Base-by-base conservation (phyloP, 2,113 vertebrate species). In the Phrynosoma platyrhinos region DNA sequence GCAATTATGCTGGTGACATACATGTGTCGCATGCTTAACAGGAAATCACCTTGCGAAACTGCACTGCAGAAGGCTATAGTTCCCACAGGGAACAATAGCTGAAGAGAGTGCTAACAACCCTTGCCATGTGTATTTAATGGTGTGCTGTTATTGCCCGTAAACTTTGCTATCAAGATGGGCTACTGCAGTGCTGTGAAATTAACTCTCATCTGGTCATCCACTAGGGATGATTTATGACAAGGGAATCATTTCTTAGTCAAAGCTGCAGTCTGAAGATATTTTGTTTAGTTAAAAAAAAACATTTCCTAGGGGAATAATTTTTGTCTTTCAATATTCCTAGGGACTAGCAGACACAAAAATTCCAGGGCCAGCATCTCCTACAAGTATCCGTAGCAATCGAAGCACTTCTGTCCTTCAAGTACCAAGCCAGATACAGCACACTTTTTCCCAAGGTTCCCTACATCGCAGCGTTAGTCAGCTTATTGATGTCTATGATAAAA, bases 381-480 rank as follows among this genome's bases (percentile, higher is more conserved):
- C 91, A 5, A 98, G 97, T 87, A 96, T 95, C 16, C 92, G 75
- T 20, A 95, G 96, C 21, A 91, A 90, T 86, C 91, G 81, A n/a
- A 95, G 96, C 0, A 77, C 96, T 16, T 95, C 98, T 0, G 95
- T 97, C 5, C 89, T 98, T 1, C 94, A 95, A 1, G 93, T 97
- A 88, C 96, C 96, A 90, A 93, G 96, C 81, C 98, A 97, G 82
- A 92, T 98, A 16, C 96, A 91, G 18, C 97, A 87, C 10, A 90
- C 95, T 4, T 98, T 93, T 23, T 97, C 98, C 85, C 97, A 96
- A 81, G 96, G 96, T 78, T 97, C 98, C 42, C 95, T 99, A 42
- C 98, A 98, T 36, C 97, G 97, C 81, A 99, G 99, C 0, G 96
- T 98, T 93, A 99, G 98, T 92, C 98, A 99, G 92, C 97, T 99